Evolutionary conservation across 2,113 vertebrate species (phyloP), one percentile per base, ranked within the genome.

Genomic region (Ivindomyrus marchei): DNA sequence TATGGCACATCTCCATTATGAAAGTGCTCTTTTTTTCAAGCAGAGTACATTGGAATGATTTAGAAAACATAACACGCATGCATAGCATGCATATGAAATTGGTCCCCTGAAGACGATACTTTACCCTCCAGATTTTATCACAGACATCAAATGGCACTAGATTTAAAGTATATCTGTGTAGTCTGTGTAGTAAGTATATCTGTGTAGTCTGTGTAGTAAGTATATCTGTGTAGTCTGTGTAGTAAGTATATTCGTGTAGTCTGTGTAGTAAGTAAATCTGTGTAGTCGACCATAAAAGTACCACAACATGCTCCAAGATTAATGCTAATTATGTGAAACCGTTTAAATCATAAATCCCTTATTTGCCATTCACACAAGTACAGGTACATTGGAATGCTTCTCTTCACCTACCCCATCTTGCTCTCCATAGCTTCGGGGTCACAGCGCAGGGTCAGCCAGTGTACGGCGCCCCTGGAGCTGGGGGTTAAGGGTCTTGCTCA

Each of bases 281-380:
- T 58, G 89, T 9, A 85, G 21, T 45, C 24, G 58, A 21, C 53
- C 52, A 19, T 58, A 13, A 89, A n/a, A 89, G 50, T 83, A 56
- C 52, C 42, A 42, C 27, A 80, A 36, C 56, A 74, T 47, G 74
- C 46, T 36, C 88, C 45, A 24, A 27, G 66, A 89, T 89, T 46
- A 77, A 80, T 52, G 66, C n/a, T 39, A 89, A 89, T 83, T 89
- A 83, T 21, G 88, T 42, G 15, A 36, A 52, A 39, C 66, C 45
- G 19, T 24, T 27, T 45, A 42, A 13, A 66, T 62, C 21, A 62
- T 62, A 62, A 62, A 62, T 62, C 24, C 56, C n/a, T 58, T 62
- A 62, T 62, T 62, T 62, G 21, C 56, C 56, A n/a, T 62, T 62
- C 8, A 9, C 56, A n/a, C 7, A 9, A 8, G 24, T 62, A 62